These are phyloP conservation scores for Semibalanus balanoides DNA, from an alignment of 1,140 invertebrate genomes.

Conservation along the genomic window DNA sequence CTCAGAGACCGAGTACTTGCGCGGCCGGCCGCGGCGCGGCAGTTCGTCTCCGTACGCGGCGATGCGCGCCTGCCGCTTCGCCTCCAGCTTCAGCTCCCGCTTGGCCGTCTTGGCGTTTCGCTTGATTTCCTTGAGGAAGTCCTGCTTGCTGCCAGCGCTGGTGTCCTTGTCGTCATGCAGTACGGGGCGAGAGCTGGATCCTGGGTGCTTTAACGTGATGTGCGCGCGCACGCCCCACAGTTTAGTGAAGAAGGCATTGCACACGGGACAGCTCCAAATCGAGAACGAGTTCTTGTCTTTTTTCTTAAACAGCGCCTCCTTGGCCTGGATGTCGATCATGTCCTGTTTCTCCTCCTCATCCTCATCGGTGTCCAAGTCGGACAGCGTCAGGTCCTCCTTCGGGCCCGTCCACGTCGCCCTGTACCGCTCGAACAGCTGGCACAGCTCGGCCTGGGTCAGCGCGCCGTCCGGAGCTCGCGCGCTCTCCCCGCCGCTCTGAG, in stretches of 20 bases:
- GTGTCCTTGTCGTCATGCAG: not conserved
- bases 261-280: not conserved
- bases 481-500: not conserved
- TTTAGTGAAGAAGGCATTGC: not conserved
- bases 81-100: not conserved
- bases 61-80: not conserved
- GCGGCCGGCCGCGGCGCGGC: not conserved
- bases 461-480: not conserved
- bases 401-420: not conserved
- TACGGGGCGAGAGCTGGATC: not conserved
- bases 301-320: not conserved
- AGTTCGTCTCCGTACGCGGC: not conserved
- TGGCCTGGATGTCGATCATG: not conserved
- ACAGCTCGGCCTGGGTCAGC: not conserved
- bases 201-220: conserved; percentile 2
- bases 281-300: not conserved
- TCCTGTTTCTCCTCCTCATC: not conserved
- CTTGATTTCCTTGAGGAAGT: not conserved
- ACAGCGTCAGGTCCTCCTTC: not conserved
- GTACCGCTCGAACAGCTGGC: conserved; percentile 1
- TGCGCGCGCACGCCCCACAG: conserved; percentile 5
- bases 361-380: not conserved
- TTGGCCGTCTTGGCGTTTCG: not conserved
- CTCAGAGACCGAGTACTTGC: not conserved
- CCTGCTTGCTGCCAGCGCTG: not conserved